Conservation (phyloP, 2,797 vertebrate species). For the Peromyscus melanophrys region DNA sequence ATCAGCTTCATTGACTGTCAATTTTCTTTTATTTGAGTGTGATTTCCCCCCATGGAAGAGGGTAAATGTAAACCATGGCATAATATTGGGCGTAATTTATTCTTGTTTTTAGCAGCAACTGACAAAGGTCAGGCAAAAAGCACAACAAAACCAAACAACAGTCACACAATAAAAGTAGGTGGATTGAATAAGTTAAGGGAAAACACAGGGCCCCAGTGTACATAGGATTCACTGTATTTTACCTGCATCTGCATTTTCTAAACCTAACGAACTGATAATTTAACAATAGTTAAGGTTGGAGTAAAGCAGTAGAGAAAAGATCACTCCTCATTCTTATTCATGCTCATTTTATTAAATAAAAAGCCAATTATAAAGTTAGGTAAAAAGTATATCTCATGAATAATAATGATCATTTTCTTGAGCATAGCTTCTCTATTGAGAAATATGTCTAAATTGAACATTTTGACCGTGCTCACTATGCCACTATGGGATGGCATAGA, state of each 20-base stretch:
- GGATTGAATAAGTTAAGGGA: neutral
- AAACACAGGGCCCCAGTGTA: neutral
- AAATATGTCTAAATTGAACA: constrained; percentile 13
- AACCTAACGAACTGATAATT: neutral
- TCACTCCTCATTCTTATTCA: constrained; percentile 1
- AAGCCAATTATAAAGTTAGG: neutral
- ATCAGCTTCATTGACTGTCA: neutral
- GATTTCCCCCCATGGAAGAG: neutral
- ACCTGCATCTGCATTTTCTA: neutral
- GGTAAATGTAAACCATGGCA: neutral
- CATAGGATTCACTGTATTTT: neutral
- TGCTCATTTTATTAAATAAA: constrained; percentile 2
- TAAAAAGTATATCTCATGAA: constrained; percentile 31
- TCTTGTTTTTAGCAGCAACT: constrained; percentile 20
- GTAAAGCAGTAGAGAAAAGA: neutral
- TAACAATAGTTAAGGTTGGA: constrained; percentile 16
- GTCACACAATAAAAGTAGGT: neutral
- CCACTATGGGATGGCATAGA: neutral
- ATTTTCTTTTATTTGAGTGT: constrained; percentile 30
- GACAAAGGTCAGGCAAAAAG: constrained; percentile 12
- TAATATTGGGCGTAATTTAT: constrained; percentile 3
- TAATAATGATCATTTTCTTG: constrained; percentile 38
- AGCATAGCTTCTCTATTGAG: constrained; percentile 34
- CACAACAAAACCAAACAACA: neutral
- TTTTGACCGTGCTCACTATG: neutral